Evolutionary conservation across 2,888 invertebrate species (phyloP).

Genomic region (Cheilosia pagana): DNA sequence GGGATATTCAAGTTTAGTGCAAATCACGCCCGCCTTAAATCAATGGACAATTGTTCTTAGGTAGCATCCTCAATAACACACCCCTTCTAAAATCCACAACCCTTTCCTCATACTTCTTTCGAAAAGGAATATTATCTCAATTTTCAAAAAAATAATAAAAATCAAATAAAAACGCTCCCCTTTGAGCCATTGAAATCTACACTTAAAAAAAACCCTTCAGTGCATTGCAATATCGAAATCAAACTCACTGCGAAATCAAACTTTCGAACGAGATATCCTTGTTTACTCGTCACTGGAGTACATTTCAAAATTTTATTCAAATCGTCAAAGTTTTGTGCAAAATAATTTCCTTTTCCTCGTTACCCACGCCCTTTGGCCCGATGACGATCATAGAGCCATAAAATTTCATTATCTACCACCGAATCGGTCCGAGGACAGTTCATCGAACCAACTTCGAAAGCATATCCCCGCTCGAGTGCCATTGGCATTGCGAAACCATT

Average conservation of each 20-base stretch:
- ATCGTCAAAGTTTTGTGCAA: slow-evolving; percentile 56
- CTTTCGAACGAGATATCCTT: slow-evolving; percentile 39
- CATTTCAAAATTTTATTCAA: slow-evolving; percentile 65
- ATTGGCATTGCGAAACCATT: slow-evolving; percentile 21
- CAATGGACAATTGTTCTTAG: too few relatives aligned
- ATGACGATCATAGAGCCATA: slow-evolving; percentile 44
- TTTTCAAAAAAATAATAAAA: slow-evolving; percentile 5
- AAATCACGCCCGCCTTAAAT: too few relatives aligned
- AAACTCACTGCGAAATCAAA: slow-evolving; percentile 43
- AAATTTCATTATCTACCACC: slow-evolving; percentile 58
- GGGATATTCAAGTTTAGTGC: too few relatives aligned
- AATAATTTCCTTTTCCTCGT: slow-evolving; percentile 40
- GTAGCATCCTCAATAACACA: too few relatives aligned
- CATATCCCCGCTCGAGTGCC: background rate
- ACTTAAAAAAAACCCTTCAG: background rate
- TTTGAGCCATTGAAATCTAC: background rate
- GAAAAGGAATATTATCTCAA: slow-evolving; percentile 14
- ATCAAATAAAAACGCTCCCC: background rate
- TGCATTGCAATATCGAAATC: slow-evolving; percentile 20
- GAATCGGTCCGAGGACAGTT: slow-evolving; percentile 23
- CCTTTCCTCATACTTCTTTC: slow-evolving; percentile 1
- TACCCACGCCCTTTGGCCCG: slow-evolving; percentile 4
- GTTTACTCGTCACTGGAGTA: slow-evolving; percentile 59
- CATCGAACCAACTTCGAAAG: slow-evolving; percentile 30
- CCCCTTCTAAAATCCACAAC: too few relatives aligned